Evolutionary conservation across 2,797 vertebrate species (phyloP).

Genomic region (Linurgus olivaceus): DNA sequence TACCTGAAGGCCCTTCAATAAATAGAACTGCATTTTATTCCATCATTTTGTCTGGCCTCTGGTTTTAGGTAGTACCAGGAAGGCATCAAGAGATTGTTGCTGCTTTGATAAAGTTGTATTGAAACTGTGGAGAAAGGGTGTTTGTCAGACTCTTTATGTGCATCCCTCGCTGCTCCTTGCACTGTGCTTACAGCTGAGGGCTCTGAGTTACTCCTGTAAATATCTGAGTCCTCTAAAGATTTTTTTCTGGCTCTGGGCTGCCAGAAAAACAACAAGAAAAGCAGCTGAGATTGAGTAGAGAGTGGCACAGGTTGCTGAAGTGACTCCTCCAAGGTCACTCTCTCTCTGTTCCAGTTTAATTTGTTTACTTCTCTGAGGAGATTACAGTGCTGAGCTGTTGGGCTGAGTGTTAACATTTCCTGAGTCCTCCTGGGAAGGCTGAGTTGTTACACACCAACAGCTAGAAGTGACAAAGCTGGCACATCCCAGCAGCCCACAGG

Average conservation of each 20-base stretch:
- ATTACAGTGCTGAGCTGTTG: neutral
- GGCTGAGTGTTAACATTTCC: neutral
- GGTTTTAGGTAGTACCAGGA: neutral
- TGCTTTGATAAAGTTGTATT: neutral
- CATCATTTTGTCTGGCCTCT: neutral
- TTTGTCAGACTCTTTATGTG: neutral
- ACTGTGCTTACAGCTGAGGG: neutral
- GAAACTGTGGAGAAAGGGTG: neutral
- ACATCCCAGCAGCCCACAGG: neutral
- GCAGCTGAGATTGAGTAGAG: neutral
- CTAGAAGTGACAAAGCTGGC: slow-evolving; percentile 16
- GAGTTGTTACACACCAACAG: neutral
- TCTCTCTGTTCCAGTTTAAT: neutral
- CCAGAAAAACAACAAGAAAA: neutral
- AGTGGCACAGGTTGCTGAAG: neutral
- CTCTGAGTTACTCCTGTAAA: accelerated
- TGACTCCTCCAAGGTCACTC: neutral
- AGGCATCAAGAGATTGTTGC: neutral
- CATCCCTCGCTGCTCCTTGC: neutral
- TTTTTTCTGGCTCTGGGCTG: neutral
- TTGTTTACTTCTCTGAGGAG: slow-evolving; percentile 52
- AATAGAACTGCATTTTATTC: neutral
- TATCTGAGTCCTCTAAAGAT: accelerated
- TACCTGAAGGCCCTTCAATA: neutral
- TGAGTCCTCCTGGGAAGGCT: neutral